Conservation (phyloP, 2,113 vertebrate species). For the Junco hyemalis region DNA sequence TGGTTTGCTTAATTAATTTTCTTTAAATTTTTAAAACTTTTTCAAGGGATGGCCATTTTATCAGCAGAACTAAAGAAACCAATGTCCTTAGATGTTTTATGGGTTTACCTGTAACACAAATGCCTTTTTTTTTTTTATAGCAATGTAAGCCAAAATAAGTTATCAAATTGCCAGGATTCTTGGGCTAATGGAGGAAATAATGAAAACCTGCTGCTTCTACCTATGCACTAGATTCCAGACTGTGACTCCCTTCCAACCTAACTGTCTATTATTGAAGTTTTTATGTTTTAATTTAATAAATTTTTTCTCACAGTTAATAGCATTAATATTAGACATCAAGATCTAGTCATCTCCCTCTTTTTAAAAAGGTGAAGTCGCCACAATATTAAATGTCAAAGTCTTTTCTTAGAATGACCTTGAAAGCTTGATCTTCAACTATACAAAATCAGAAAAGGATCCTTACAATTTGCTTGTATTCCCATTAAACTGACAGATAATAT, state of each 20-base stretch:
- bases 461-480: not conserved
- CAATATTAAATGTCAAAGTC: not conserved
- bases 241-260: not conserved
- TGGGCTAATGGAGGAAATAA: not conserved
- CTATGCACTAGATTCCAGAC: not conserved
- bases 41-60: not conserved
- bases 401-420: not conserved
- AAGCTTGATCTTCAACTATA: not conserved
- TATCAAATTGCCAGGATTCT: not conserved
- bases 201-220: not conserved
- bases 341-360: not conserved
- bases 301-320: not conserved
- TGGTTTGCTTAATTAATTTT: not conserved
- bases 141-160: not conserved
- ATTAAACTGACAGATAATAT: not conserved
- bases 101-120: not conserved
- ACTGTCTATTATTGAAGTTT: not conserved
- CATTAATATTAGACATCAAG: not conserved
- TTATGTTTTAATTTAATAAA: not conserved
- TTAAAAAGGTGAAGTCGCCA: not conserved
- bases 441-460: not conserved
- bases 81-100: not conserved
- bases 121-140: not conserved
- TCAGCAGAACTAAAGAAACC: not conserved
- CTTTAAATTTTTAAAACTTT: not conserved